Base-by-base conservation (phyloP, 2,888 invertebrate species). In the Beris morrisii region DNA sequence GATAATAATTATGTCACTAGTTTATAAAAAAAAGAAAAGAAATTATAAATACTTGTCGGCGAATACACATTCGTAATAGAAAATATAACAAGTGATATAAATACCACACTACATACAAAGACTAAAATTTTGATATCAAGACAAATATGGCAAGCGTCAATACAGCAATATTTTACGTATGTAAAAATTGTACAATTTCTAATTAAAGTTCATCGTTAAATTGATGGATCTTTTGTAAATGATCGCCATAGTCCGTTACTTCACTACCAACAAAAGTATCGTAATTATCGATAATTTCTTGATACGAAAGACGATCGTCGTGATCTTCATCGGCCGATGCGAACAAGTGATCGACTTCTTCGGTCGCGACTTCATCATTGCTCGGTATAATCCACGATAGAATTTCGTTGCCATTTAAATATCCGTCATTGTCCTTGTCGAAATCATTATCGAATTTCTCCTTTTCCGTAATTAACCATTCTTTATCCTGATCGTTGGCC, bases 201-300 rank as follows among this genome's bases (percentile, higher is more conserved):
- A 38, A 38, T 85, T 83, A 92, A 71, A 95, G 86, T 78, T 95
- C 95, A 76, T 95, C 95, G 66, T 86, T 83, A 73, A 93, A 90
- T 75, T 91, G 90, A 75, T 91, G 88, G 63, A 92, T 88, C 70
- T 91, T 90, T 73, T 91, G 87, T 68, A 93, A 82, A 78, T 93
- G 92, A 75, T 91, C 89, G 12, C 93, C 94, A 80, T 91, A 92
- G 81, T 93, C 92, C 0, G 94, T 92, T 5, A 90, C 94, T 82
- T 96, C 95, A 76, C 93, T 93, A 63, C 96, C 95, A 4, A 96
- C 96, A 83, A 97, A 97, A 61, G 88, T 86, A 71, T 93, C 90
- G 78, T 95, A 90, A 77, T 95, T 92, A 1, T 86, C 84, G 0
- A 95, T 79, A 54, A 97, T 86, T 84, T 97, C 97, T 2, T 86